phyloP scores from a whole-genome alignment of 2,888 invertebrate species.

The Leptopilina myrica region DNA sequence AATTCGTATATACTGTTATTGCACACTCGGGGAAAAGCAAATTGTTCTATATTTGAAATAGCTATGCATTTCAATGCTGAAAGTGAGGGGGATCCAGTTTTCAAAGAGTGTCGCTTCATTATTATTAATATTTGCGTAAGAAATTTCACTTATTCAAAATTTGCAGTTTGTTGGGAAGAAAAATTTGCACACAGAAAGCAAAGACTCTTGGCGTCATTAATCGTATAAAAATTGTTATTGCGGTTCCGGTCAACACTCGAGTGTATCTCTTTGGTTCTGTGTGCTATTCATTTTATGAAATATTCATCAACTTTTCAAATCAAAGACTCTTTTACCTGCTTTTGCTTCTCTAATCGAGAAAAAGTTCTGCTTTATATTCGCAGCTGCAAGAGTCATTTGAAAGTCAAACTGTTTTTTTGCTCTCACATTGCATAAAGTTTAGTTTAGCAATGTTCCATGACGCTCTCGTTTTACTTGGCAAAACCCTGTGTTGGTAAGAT shows the following conservation, averaged over 20 bases:
- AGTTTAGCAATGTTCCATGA: constrained; percentile 47
- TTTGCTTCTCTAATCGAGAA: constrained; percentile 56
- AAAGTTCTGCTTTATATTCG: constrained; percentile 64
- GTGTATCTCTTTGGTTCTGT: constrained; percentile 41
- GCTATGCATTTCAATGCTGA: too few species aligned
- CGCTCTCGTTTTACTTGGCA: constrained; percentile 36
- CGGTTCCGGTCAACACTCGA: constrained; percentile 27
- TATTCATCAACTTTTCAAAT: constrained; percentile 60
- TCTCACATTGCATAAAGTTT: constrained; percentile 57
- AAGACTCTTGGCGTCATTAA: constrained; percentile 1
- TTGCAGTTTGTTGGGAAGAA: background rate
- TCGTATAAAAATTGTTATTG: constrained; percentile 15
- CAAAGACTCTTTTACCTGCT: constrained; percentile 50
- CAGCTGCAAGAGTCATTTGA: constrained; percentile 60
- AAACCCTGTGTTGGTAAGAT: constrained; percentile 22
- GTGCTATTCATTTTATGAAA: constrained; percentile 59
- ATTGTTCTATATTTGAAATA: too few species aligned
- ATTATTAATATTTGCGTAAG: background rate
- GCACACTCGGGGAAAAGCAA: too few species aligned
- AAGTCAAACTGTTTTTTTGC: constrained; percentile 66
- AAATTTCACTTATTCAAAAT: background rate
- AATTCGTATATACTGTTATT: too few species aligned
- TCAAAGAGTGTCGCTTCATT: too few species aligned
- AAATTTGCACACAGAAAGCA: constrained; percentile 7
- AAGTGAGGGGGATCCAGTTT: too few species aligned